phyloP scores from a whole-genome alignment of 2,113 vertebrate genomes.

The Channa argus region DNA sequence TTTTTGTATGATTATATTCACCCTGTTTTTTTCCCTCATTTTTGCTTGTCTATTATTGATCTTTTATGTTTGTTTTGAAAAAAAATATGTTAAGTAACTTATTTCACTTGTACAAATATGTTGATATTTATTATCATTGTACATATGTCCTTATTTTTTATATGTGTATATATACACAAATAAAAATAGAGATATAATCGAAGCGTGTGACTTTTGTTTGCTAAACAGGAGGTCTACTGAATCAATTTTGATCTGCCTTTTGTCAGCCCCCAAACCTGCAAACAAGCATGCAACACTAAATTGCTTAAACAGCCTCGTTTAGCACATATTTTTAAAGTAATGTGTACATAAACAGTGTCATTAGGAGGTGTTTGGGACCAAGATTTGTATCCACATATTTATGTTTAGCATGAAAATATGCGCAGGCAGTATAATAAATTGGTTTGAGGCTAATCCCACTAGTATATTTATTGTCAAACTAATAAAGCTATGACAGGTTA shows the following conservation, averaged over 20 bases:
- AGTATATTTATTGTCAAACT: not conserved
- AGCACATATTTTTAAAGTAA: no score
- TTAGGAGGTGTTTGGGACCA: not conserved
- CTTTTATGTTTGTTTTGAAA: conserved; percentile 77
- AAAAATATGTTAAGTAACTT: conserved; percentile 85
- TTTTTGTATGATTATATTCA: conserved; percentile 62
- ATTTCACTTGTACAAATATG: conserved; percentile 88
- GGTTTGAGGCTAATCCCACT: not conserved
- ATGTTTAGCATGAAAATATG: not conserved
- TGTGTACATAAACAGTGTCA: no score
- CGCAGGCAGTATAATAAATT: not conserved
- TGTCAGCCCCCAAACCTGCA: no score
- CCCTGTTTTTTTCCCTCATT: conserved; percentile 55
- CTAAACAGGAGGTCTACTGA: not conserved
- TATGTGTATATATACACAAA: conserved; percentile 88
- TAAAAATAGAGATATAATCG: conserved; percentile 83
- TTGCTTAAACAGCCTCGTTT: no score
- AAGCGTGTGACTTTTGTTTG: conserved; percentile 30
- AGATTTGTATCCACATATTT: not conserved
- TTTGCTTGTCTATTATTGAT: conserved; percentile 65
- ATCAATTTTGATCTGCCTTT: no score
- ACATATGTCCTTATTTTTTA: conserved; percentile 90
- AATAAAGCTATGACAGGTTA: not conserved
- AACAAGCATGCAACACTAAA: no score
- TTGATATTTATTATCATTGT: conserved; percentile 90